These are phyloP conservation scores for Ageneiosus marmoratus DNA, from an alignment of 2,113 vertebrate species.

Conservation along the genomic window DNA sequence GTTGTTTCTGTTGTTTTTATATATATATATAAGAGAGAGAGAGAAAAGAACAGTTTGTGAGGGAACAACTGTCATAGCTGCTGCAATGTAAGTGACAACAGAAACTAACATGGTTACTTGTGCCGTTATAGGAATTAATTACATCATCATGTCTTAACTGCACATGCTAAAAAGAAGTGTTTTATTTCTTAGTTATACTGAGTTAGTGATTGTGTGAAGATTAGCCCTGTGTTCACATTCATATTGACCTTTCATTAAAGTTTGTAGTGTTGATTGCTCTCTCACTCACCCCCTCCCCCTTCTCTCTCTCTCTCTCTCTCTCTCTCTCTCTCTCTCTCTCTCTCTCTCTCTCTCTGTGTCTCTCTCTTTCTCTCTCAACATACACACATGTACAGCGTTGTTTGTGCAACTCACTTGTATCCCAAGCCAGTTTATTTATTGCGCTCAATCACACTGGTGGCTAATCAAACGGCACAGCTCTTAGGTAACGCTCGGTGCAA, in stretches of 20 bases:
- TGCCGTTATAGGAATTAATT: background rate
- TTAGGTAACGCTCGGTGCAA: slow-evolving; percentile 75
- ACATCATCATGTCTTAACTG: background rate
- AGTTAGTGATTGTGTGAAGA: slow-evolving; percentile 25
- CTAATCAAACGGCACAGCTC: slow-evolving; percentile 70
- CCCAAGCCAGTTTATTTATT: slow-evolving; percentile 46
- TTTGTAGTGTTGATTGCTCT: slow-evolving; percentile 17
- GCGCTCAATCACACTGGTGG: slow-evolving; percentile 56
- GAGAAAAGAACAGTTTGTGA: background rate
- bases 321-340: background rate
- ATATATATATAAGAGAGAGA: too few species aligned
- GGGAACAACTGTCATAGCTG: background rate
- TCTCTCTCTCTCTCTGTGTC: background rate
- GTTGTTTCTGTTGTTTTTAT: background rate
- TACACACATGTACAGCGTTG: slow-evolving; percentile 4
- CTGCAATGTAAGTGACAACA: background rate
- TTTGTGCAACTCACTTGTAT: slow-evolving; percentile 26
- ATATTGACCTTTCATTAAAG: slow-evolving; percentile 22
- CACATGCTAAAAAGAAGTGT: background rate
- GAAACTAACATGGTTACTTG: background rate
- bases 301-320: too few species aligned
- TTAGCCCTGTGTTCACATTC: background rate
- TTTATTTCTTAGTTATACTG: background rate
- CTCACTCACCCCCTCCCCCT: too few species aligned
- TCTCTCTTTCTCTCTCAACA: background rate